Evolutionary conservation across 1,140 invertebrate genomes (phyloP), one percentile per base, ranked within the genome.

Genomic region (Himalopsyche phryganea): DNA sequence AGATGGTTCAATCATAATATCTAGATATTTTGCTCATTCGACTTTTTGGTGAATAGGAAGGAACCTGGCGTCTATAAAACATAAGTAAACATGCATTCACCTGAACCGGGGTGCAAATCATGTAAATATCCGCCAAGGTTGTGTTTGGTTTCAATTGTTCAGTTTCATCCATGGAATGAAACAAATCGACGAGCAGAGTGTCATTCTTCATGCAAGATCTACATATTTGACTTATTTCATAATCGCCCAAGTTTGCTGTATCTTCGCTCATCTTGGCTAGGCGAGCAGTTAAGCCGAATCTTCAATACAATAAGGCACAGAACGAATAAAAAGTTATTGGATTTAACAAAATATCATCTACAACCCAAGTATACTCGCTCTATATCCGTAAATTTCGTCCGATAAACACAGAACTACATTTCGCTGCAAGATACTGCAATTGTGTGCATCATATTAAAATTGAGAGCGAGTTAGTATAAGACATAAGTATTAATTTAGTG

Each of bases 151-250:
- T 70, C 13, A 73, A 19, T 15, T 66, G 65, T 32, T 36, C n/a
- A 7, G 40, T 68, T 46, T 69, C 52, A 58, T 69, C 70, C 38
- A 73, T 38, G 33, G 66, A 64, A 23, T 66, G 63, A 67, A 70
- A 74, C 35, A 78, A 65, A 61, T 72, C 66, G 4, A 73, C 56
- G 45, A 76, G 61, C 49, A 58, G 65, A 33, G 63, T 58, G 48
- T 71, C 67, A 48, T 61, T 67, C 50, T 71, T 74, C 71, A 77
- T 76, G 65, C 75, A 78, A 33, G 71, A 73, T 10, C 74, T 67
- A 67, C 76, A 78, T 20, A 68, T 69, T 10, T 50, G 55, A 15
- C 58, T 51, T 11, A 63, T 35, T 13, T 48, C 18, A 32, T 32
- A 54, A 42, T 52, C 41, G n/a, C 18, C 32, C 9, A 19, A 35